Conservation (phyloP, 2,113 vertebrate species). For the Pterophyllum scalare region DNA sequence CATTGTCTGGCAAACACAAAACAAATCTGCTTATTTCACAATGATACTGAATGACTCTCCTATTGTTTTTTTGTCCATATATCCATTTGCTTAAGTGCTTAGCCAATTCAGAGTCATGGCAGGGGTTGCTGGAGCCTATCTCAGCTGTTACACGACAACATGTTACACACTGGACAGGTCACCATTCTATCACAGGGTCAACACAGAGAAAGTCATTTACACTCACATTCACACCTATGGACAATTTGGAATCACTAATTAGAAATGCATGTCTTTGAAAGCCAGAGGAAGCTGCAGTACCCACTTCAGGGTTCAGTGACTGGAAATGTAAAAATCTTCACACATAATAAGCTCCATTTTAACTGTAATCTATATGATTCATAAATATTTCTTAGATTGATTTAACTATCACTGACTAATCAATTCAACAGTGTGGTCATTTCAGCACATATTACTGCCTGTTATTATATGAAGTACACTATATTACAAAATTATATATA, state of each 20-base stretch:
- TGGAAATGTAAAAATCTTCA: background rate
- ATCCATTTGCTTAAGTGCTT: background rate
- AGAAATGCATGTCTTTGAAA: background rate
- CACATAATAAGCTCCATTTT: background rate
- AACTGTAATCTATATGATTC: background rate
- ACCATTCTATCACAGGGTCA: background rate
- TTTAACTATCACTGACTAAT: background rate
- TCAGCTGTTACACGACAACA: background rate
- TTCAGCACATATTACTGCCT: background rate
- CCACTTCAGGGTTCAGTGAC: background rate
- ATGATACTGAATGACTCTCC: background rate
- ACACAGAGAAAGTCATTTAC: background rate
- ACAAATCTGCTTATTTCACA: background rate
- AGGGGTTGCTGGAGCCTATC: background rate
- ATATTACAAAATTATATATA: too few relatives aligned
- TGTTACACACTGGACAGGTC: background rate
- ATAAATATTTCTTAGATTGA: background rate
- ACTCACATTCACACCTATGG: background rate
- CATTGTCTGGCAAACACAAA: background rate
- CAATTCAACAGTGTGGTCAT: background rate
- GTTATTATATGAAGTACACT: background rate
- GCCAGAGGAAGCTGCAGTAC: background rate
- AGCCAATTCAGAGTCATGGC: background rate
- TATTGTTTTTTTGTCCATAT: background rate
- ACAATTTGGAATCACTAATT: background rate